These are phyloP conservation scores for Crotalus tigris DNA, from an alignment of 2,113 vertebrate species.

Conservation along the genomic window DNA sequence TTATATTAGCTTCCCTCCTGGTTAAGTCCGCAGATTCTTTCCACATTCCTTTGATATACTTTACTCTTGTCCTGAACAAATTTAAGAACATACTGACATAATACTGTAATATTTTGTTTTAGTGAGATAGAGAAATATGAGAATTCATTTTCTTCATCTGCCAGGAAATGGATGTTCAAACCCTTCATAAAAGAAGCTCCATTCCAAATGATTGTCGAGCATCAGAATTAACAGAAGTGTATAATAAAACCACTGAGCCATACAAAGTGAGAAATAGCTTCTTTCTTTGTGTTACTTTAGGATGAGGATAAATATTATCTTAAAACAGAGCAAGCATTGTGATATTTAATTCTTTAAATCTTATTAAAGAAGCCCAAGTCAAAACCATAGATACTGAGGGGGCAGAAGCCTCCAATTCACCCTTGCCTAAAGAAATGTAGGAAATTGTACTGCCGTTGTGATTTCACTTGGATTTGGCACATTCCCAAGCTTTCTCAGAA, in stretches of 20 bases:
- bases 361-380: background rate
- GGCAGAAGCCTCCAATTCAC: background rate
- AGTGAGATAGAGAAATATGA: background rate
- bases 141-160: background rate
- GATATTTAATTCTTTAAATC: background rate
- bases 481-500: background rate
- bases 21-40: background rate
- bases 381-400: background rate
- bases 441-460: background rate
- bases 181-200: background rate
- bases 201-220: conserved; percentile 1
- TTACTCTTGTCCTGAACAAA: background rate
- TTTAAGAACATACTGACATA: background rate
- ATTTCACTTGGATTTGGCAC: too few relatives aligned
- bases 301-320: background rate
- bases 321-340: background rate
- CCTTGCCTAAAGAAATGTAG: background rate
- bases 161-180: background rate
- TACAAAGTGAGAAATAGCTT: background rate
- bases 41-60: background rate
- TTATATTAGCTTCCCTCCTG: background rate
- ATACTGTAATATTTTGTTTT: background rate
- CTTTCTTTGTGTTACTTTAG: background rate
- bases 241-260: background rate
- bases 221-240: background rate